phyloP scores from a whole-genome alignment of 2,113 vertebrate species.

The Camelus dromedarius region DNA sequence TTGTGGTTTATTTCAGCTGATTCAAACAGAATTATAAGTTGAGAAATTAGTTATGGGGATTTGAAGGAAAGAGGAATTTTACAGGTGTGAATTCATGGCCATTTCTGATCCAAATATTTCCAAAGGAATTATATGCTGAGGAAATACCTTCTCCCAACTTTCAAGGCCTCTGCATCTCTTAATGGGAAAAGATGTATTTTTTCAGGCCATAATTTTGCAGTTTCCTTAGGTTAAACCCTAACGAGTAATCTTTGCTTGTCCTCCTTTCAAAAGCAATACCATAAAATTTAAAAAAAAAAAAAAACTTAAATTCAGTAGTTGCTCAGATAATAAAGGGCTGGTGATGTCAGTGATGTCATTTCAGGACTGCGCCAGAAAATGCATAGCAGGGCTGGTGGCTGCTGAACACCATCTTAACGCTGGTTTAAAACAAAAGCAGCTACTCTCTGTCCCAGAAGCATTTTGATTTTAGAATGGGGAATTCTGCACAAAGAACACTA shows the following conservation, averaged over 20 bases:
- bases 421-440: constrained; percentile 25
- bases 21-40: constrained; percentile 88
- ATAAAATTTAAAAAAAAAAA: not conserved
- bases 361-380: not conserved
- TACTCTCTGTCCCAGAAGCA: not conserved
- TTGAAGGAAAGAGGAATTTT: constrained; percentile 63
- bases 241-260: not conserved
- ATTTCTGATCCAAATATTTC: constrained; percentile 52
- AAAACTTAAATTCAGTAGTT: not conserved
- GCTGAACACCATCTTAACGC: not conserved
- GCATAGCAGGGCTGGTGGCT: not conserved
- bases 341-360: not conserved
- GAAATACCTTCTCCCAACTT: not conserved
- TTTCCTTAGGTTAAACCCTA: constrained; percentile 23
- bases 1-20: constrained; percentile 88
- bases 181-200: constrained; percentile 7
- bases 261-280: not conserved
- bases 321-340: not conserved
- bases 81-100: constrained; percentile 79
- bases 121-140: not conserved
- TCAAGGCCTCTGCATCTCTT: not conserved
- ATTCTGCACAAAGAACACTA: not conserved
- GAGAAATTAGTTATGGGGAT: constrained; percentile 85
- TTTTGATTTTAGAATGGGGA: not conserved
- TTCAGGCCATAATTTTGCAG: not conserved